Base-by-base conservation (phyloP, 2,113 vertebrate genomes). In the Spilogale gracilis region DNA sequence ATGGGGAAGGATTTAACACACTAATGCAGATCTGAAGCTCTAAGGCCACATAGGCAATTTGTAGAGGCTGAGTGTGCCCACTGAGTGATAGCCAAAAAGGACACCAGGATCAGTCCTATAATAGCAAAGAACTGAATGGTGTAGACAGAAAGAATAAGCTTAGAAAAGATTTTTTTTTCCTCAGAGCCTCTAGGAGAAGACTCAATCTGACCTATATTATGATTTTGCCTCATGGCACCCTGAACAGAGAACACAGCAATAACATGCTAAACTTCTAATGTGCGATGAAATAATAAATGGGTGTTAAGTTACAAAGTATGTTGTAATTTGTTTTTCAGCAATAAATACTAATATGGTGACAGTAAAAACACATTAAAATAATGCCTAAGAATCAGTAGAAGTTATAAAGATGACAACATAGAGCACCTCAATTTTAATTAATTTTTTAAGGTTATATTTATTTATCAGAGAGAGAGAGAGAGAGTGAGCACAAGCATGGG, bases 311-410 rank as follows among this genome's bases (percentile, higher is more conserved):
- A 0, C 13, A 71, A 81, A 86, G 0, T 9, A n/a, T 76, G 10
- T 45, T 60, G 4, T 43, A 25, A 13, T 65, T 82, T 82, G 7
- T n/a, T 82, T 93, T 73, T 9, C 38, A 73, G 38, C 45, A 96
- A 60, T 82, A 82, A 76, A n/a, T 48, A 83, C 2, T 81, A 88
- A 85, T 25, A 23, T 11, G 69, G 58, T 79, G 9, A 84, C 5
- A 81, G 27, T 65, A 79, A 87, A 95, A 81, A 16, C 54, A 79
- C 16, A 61, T 9, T 60, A 18, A 95, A 92, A 90, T 82, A 76
- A 83, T 12, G n/a, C 18, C 23, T 13, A 73, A 23, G 65, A 90
- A 92, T 50, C 13, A 89, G 16, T 14, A 91, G 21, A 79, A 85
- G 30, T 54, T 61, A 61, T 60, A n/a, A 91, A 73, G 14, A 45